These are phyloP conservation scores for Lagopus muta DNA, from an alignment of 2,113 vertebrate genomes.

Conservation along the genomic window DNA sequence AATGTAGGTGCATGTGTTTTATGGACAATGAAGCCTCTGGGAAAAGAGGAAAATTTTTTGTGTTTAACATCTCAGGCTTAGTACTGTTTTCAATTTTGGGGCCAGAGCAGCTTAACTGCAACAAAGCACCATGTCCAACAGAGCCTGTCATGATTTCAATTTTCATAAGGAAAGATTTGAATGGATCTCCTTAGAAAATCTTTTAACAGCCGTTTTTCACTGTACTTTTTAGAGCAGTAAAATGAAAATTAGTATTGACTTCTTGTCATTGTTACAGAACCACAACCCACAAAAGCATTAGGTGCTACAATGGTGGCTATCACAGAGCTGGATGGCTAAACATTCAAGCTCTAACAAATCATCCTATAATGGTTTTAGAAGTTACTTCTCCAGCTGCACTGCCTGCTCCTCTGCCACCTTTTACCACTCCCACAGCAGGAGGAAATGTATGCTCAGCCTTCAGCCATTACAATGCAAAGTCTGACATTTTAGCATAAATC, in stretches of 20 bases:
- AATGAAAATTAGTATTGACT: background rate
- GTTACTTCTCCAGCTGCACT: background rate
- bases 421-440: background rate
- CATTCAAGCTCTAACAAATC: background rate
- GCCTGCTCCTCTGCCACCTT: background rate
- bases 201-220: background rate
- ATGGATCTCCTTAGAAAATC: background rate
- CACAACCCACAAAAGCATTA: background rate
- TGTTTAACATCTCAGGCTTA: background rate
- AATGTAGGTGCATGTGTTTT: background rate
- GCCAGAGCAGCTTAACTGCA: background rate
- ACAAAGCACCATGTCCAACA: background rate
- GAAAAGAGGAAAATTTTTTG: background rate
- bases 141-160: background rate
- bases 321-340: background rate
- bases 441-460: background rate
- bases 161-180: background rate
- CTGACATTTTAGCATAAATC: background rate
- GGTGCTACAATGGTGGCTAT: background rate
- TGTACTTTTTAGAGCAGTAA: background rate
- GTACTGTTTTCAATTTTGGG: background rate
- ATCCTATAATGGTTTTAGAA: background rate
- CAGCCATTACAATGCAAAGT: background rate
- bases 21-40: background rate
- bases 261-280: background rate